Percentiles rank a stretch among this genome's conserved stretches.
phyloP scores from a whole-genome alignment of 2,797 vertebrate species.

The Otolemur crassicaudatus region DNA sequence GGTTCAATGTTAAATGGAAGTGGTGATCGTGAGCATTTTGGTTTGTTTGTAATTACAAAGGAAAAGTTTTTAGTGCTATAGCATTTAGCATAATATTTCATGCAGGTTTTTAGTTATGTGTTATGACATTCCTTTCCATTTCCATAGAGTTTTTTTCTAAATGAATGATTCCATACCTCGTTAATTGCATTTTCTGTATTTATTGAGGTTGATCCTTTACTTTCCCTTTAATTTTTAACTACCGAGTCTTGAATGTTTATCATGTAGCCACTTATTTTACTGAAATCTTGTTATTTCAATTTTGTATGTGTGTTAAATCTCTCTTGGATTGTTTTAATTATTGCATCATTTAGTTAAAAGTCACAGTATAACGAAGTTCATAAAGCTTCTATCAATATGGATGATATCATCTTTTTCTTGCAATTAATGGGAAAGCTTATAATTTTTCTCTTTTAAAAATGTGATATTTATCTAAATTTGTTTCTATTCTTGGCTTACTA shows the following conservation, averaged over 20 bases:
- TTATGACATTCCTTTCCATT: not conserved
- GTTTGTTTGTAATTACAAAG: not conserved
- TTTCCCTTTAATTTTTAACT: conserved; percentile 11
- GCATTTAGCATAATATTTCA: not conserved
- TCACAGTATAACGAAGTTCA: not conserved
- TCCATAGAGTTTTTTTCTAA: not conserved
- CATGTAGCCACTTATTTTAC: not conserved
- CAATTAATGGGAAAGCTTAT: not conserved
- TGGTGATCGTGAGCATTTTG: not conserved
- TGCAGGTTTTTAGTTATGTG: not conserved
- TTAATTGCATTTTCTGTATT: not conserved
- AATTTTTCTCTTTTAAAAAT: not conserved
- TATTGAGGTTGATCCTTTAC: not conserved
- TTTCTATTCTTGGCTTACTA: conserved; percentile 3
- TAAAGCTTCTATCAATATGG: not conserved
- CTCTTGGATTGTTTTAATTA: not conserved
- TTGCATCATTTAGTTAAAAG: conserved; percentile 5
- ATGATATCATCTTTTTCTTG: not conserved
- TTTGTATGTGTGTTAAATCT: not conserved
- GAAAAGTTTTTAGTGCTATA: not conserved
- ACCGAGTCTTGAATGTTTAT: not conserved
- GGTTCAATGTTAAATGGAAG: not conserved
- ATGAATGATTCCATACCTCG: conserved; percentile 36
- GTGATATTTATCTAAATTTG: not conserved
- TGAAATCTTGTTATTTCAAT: not conserved